Percentiles rank a stretch among this genome's conserved stretches.
Conservation (phyloP, 2,113 vertebrate species). For the Heteronetta atricapilla region DNA sequence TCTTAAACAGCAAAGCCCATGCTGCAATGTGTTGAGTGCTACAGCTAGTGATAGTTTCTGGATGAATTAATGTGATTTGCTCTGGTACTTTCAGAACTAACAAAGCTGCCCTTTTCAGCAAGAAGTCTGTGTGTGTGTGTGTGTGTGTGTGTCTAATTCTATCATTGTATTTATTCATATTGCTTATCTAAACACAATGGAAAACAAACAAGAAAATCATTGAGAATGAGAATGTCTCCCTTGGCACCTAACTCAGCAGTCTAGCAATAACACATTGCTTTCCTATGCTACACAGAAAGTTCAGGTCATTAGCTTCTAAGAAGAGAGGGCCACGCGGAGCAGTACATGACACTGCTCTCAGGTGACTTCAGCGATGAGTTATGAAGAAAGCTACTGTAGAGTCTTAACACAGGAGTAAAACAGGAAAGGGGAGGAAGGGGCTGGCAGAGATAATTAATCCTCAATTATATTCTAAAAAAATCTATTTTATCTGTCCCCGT, state of each 20-base stretch:
- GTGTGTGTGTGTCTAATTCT: background rate
- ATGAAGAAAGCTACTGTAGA: background rate
- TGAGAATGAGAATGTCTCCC: background rate
- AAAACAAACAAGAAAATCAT: background rate
- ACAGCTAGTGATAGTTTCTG: background rate
- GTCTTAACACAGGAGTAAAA: background rate
- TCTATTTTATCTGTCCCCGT: background rate
- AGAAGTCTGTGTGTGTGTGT: background rate
- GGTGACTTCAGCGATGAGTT: slow-evolving; percentile 24
- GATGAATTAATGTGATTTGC: background rate
- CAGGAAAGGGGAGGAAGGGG: background rate
- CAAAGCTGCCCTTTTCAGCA: background rate
- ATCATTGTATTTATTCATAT: background rate
- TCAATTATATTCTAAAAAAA: background rate
- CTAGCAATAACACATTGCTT: background rate
- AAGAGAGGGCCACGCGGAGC: slow-evolving; percentile 20
- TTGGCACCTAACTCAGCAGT: background rate
- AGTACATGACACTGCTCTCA: slow-evolving; percentile 2
- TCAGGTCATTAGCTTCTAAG: background rate
- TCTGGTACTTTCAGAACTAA: background rate
- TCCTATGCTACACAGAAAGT: background rate
- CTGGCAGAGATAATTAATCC: background rate
- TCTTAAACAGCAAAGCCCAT: background rate
- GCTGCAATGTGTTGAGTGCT: background rate
- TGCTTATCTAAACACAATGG: background rate